These are phyloP conservation scores for Netelia inedita DNA, from an alignment of 2,888 invertebrate genomes.

Conservation along the genomic window DNA sequence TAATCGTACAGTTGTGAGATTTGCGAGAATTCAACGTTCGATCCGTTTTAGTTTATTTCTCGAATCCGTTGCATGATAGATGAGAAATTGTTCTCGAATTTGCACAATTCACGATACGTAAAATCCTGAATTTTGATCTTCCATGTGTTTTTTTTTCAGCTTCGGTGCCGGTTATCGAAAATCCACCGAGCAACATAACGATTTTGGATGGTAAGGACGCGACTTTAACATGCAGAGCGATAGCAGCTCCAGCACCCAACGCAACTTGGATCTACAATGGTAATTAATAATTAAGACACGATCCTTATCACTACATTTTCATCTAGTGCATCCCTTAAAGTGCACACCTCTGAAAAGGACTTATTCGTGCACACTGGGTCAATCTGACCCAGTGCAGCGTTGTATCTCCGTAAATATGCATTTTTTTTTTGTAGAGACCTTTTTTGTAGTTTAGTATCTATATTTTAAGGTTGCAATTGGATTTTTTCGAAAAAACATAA, in stretches of 20 bases:
- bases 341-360: too few relatives aligned
- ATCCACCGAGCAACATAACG: constrained; percentile 93
- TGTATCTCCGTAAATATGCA: too few relatives aligned
- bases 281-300: constrained; percentile 83
- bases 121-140: not conserved
- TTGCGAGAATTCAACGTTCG: not conserved
- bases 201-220: constrained; percentile 97
- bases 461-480: too few relatives aligned
- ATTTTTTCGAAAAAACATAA: too few relatives aligned
- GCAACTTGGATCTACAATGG: constrained; percentile 97
- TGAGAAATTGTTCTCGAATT: not conserved
- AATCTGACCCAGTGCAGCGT: too few relatives aligned
- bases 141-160: constrained; percentile 87
- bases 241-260: constrained; percentile 96
- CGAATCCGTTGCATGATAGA: constrained; percentile 47
- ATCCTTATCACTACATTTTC: not conserved
- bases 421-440: too few relatives aligned
- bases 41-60: constrained; percentile 2
- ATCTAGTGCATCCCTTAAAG: not conserved
- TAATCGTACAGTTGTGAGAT: not conserved
- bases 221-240: constrained; percentile 93
- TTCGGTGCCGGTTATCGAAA: constrained; percentile 94
- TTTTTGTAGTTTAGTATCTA: too few relatives aligned
- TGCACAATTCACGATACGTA: not conserved
- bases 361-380: too few relatives aligned